Evolutionary conservation across 2,888 invertebrate species (phyloP).

Genomic region (Iselma pallidipennis): DNA sequence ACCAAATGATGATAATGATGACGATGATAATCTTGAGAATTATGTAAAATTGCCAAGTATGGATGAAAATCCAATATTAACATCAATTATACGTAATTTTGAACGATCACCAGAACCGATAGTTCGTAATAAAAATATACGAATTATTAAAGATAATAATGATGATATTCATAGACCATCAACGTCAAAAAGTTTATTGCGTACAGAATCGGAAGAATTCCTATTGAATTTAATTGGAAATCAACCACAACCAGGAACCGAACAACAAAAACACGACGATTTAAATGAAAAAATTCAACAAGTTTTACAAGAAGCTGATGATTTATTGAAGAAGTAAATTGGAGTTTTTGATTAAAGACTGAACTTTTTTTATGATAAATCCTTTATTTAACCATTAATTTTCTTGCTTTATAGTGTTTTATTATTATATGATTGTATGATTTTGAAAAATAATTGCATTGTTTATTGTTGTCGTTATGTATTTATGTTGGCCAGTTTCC

Average conservation of each 20-base stretch:
- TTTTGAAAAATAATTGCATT: too few species aligned
- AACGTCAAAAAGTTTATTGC: not conserved
- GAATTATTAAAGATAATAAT: not conserved
- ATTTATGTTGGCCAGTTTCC: too few species aligned
- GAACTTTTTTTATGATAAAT: too few species aligned
- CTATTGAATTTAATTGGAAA: constrained; percentile 11
- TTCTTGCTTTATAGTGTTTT: too few species aligned
- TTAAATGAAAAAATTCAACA: not conserved
- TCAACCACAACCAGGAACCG: not conserved
- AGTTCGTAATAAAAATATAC: not conserved
- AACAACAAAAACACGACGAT: not conserved
- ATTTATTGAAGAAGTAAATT: constrained; percentile 12
- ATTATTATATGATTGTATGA: too few species aligned
- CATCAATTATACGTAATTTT: constrained; percentile 28
- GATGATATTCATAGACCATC: not conserved
- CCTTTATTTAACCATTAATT: too few species aligned
- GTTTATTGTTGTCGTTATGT: too few species aligned
- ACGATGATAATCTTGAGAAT: too few species aligned
- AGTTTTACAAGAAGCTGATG: constrained; percentile 6
- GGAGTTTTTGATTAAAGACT: not conserved
- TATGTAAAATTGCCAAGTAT: constrained; percentile 26
- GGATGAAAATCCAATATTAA: constrained; percentile 29
- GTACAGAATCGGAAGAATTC: constrained; percentile 12
- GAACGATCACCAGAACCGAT: constrained; percentile 22
- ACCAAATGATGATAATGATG: constrained; percentile 11